These are phyloP conservation scores for Anthrax anthrax DNA, from an alignment of 2,888 invertebrate species.

Conservation along the genomic window DNA sequence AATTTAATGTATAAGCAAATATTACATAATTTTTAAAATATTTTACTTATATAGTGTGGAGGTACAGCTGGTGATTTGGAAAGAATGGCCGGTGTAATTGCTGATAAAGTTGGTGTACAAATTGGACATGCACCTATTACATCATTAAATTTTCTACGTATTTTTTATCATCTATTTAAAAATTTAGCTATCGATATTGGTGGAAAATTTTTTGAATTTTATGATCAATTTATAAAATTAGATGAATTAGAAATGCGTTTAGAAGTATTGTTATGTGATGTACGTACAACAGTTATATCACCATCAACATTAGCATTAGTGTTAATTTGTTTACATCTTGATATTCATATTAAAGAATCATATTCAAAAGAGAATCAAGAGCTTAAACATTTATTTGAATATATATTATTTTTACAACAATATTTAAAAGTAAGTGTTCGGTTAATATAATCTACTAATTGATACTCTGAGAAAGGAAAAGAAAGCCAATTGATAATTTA, in stretches of 20 bases:
- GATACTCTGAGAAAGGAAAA: no score
- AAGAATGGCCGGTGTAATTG: constrained; percentile 73
- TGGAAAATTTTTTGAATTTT: constrained; percentile 37
- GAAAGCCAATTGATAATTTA: no score
- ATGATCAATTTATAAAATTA: constrained; percentile 39
- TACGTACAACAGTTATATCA: constrained; percentile 55
- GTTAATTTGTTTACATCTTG: constrained; percentile 57
- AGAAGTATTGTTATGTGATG: constrained; percentile 63
- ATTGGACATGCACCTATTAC: constrained; percentile 45
- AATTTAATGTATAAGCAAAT: neutral
- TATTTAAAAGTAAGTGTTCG: constrained; percentile 56
- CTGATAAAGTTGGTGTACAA: constrained; percentile 56
- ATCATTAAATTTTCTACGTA: constrained; percentile 52
- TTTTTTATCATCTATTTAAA: constrained; percentile 48
- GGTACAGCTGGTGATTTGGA: constrained; percentile 72
- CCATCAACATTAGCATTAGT: constrained; percentile 66
- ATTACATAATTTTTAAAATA: constrained; percentile 19
- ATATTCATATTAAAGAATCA: constrained; percentile 37
- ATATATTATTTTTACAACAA: constrained; percentile 55
- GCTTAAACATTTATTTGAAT: constrained; percentile 49
- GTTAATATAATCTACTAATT: no score
- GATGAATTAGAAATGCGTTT: constrained; percentile 51
- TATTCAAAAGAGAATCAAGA: constrained; percentile 35
- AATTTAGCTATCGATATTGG: constrained; percentile 40
- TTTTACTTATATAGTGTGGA: constrained; percentile 45